These are phyloP conservation scores for Ondatra zibethicus DNA, from an alignment of 2,113 vertebrate genomes.

Conservation along the genomic window DNA sequence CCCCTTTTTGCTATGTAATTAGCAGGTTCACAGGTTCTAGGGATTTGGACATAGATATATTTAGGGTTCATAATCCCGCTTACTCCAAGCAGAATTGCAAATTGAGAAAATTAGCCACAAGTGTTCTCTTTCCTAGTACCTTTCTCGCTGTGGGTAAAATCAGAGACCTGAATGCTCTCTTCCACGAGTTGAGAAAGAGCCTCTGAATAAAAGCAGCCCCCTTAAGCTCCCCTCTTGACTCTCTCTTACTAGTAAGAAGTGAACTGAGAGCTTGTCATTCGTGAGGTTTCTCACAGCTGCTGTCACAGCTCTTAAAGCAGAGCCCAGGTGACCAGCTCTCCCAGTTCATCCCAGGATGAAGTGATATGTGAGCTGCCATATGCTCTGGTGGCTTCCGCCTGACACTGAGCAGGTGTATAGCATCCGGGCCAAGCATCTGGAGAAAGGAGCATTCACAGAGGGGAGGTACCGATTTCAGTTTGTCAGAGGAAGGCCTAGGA, in stretches of 20 bases:
- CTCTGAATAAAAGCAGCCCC: slow-evolving; percentile 79
- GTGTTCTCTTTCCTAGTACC: slow-evolving; percentile 14
- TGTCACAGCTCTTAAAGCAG: slow-evolving; percentile 86
- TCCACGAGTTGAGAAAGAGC: slow-evolving; percentile 64
- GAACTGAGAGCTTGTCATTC: slow-evolving; percentile 83
- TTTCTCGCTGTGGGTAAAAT: slow-evolving; percentile 56
- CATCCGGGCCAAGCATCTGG: slow-evolving; percentile 85
- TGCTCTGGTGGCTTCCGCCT: slow-evolving; percentile 85
- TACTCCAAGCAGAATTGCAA: not conserved
- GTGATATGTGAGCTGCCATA: slow-evolving; percentile 86
- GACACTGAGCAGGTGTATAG: slow-evolving; percentile 87
- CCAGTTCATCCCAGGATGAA: slow-evolving; percentile 76
- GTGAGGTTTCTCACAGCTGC: slow-evolving; percentile 86
- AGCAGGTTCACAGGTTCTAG: not conserved
- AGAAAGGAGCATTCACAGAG: slow-evolving; percentile 77
- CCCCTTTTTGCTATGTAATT: not conserved
- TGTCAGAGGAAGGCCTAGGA: slow-evolving; percentile 58
- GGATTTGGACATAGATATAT: not conserved
- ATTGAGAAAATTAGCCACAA: not conserved
- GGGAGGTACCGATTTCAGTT: slow-evolving; percentile 74
- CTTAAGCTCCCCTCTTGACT: slow-evolving; percentile 75
- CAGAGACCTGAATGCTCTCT: not conserved
- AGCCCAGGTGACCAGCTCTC: slow-evolving; percentile 86
- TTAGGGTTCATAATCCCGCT: not conserved
- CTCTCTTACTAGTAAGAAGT: slow-evolving; percentile 76